phyloP scores from a whole-genome alignment of 2,113 vertebrate species.

The Microcebus murinus region DNA sequence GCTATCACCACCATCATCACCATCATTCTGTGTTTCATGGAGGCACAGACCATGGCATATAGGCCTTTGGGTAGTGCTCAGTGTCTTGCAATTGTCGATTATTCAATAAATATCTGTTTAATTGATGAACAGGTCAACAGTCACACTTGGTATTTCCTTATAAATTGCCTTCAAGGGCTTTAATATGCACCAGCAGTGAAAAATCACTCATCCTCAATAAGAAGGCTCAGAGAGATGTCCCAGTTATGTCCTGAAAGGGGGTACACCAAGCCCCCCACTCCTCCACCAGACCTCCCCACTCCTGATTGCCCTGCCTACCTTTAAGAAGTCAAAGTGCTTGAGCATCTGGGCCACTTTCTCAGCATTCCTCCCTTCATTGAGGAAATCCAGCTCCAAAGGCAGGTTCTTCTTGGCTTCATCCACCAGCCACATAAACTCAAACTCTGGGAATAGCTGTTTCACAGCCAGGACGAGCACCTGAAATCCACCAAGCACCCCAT shows the following conservation, averaged over 20 bases:
- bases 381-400: constrained; percentile 96
- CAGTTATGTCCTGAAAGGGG: not conserved
- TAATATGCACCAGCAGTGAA: not conserved
- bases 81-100: not conserved
- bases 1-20: not conserved
- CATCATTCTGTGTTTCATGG: not conserved
- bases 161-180: not conserved
- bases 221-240: not conserved
- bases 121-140: not conserved
- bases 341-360: constrained; percentile 94
- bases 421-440: constrained; percentile 98
- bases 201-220: not conserved
- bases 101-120: not conserved
- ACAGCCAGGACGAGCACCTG: constrained; percentile 92
- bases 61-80: not conserved
- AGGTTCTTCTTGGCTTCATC: constrained; percentile 99
- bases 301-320: constrained; percentile 81
- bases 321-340: constrained; percentile 91
- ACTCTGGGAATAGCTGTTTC: constrained; percentile 96
- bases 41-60: not conserved
- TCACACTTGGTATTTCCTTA: not conserved
- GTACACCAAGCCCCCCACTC: not conserved
- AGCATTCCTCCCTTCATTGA: constrained; percentile 96
- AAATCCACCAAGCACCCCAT: constrained; percentile 50
- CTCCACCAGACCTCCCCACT: not conserved